A percentile compares a stretch with the other conserved stretches of the same genome.
phyloP scores from a whole-genome alignment of 1,140 invertebrate species.

The Neuroterus valhalla region DNA sequence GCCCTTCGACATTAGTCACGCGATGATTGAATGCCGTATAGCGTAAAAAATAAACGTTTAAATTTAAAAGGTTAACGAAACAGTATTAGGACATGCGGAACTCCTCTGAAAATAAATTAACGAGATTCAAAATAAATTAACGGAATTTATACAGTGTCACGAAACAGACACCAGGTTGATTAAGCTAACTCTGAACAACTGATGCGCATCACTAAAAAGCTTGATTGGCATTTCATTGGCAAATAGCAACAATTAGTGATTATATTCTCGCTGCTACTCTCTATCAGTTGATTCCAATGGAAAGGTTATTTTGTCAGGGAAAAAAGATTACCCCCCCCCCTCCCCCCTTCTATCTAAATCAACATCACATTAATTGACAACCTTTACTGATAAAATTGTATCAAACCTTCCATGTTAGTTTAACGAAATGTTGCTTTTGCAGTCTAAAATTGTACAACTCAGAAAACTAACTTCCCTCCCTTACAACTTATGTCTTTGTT shows the following conservation, averaged over 20 bases:
- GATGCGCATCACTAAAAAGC: neutral
- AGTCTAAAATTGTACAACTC: no score
- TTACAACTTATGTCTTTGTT: no score
- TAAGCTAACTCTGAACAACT: neutral
- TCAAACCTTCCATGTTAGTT: no score
- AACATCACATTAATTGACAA: no score
- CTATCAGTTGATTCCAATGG: neutral
- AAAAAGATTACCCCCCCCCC: no score
- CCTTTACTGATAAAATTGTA: no score
- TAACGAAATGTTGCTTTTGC: no score
- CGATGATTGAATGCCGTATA: slow-evolving; percentile 7
- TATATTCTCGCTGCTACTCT: neutral
- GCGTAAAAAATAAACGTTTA: slow-evolving; percentile 26
- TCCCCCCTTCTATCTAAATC: no score
- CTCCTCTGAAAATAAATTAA: neutral
- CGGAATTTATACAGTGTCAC: neutral
- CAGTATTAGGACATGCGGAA: neutral
- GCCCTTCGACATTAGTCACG: slow-evolving; percentile 22
- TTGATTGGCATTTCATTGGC: neutral
- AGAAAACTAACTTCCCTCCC: no score
- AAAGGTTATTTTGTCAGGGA: no score
- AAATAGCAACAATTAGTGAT: neutral
- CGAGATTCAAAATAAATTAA: neutral
- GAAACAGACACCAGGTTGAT: neutral
- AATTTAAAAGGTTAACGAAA: slow-evolving; percentile 22